phyloP scores from a whole-genome alignment of 2,113 vertebrate genomes.

The Tympanuchus pallidicinctus region DNA sequence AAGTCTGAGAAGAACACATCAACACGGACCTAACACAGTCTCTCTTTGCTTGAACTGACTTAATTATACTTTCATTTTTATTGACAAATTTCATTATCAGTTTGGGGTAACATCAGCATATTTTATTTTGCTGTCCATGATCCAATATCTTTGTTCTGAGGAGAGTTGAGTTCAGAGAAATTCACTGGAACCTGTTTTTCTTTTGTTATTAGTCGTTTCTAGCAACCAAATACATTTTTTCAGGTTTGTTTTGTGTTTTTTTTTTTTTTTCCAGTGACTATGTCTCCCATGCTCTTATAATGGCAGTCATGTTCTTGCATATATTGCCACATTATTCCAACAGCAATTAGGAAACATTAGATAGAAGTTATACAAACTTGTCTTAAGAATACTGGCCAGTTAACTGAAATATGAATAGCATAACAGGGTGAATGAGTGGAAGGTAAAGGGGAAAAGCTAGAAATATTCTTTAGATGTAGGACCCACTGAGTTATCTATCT shows the following conservation, averaged over 20 bases:
- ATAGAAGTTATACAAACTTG: neutral
- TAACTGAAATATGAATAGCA: neutral
- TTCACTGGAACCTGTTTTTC: neutral
- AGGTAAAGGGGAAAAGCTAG: neutral
- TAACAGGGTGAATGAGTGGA: neutral
- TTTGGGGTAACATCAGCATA: neutral
- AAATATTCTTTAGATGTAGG: neutral
- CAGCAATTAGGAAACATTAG: neutral
- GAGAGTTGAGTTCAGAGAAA: constrained; percentile 4
- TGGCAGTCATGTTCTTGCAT: neutral
- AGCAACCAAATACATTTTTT: neutral
- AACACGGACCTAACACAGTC: neutral
- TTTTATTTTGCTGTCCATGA: neutral
- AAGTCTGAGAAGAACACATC: neutral
- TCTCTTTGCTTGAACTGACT: neutral
- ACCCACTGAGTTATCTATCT: neutral
- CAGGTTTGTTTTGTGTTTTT: neutral
- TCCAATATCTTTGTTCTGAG: neutral
- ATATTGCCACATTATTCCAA: neutral
- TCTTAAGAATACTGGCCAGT: neutral
- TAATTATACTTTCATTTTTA: neutral
- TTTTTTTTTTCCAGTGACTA: neutral
- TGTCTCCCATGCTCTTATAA: neutral
- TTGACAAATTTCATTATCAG: neutral
- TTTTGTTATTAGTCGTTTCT: neutral